Base-by-base conservation (phyloP, 35 echinoderm and acorn worm genomes). In the Strongylocentrotus purpuratus region DNA sequence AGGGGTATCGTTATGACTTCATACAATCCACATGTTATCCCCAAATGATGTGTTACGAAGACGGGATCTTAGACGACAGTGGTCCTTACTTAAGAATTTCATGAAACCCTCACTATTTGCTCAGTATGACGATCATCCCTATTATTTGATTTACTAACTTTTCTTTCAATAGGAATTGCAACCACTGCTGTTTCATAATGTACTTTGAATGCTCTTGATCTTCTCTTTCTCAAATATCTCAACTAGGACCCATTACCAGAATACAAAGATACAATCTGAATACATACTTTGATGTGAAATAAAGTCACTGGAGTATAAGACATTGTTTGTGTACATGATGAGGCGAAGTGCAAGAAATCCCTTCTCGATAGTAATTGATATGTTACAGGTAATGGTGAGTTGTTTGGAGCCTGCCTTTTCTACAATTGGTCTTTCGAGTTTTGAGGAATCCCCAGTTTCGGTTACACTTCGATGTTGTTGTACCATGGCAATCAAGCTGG, bases 381-480 rank as follows among this genome's bases (percentile, higher is more conserved):
- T 8, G 65, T 22, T 78, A 78, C 25, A 18, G 65, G 28, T n/a
- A n/a, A 78, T 78, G 7, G 65, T 28, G 25, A n/a, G 25, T 78
- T 78, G 65, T 78, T 78, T 78, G 65, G 65, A 78, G 65, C 20
- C 28, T 78, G 20, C 20, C 65, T 78, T 78, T 78, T 78, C 65
- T 28, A 78, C 15, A n/a, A 78, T 78, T 78, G 65, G 65, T n/a
- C 65, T 78, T 78, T 78, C 65, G 20, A 8, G 5, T 78, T 78
- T 78, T n/a, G 5, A 78, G 65, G 65, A 78, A 78, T 78, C 65
- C 65, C 65, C 65, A 78, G 65, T 78, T 78, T 78, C 65, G 65
- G 65, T 78, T 78, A 78, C 65, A 78, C 1, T 78, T 7, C 65
- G 20, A 25, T 78, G 65, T 78, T 78, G 18, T 78, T n/a, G 65